phyloP scores from a whole-genome alignment of 2,113 vertebrate species.

The Nettapus auritus region DNA sequence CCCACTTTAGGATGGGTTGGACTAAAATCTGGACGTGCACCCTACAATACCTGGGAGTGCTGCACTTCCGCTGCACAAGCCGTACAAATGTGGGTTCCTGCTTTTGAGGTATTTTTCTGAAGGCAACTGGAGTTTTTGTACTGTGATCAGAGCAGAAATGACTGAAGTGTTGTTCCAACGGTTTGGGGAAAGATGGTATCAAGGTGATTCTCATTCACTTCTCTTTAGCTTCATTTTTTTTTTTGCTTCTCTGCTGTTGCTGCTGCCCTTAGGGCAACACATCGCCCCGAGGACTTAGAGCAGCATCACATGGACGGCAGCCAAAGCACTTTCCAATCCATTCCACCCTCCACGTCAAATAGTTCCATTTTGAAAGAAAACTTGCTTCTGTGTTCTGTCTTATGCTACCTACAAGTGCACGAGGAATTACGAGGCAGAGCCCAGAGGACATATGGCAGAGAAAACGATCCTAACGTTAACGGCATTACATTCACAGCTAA shows the following conservation, averaged over 20 bases:
- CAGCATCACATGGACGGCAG: not conserved
- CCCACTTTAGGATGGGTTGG: not conserved
- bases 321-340: not conserved
- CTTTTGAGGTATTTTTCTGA: not conserved
- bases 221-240: not conserved
- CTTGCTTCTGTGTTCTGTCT: not conserved
- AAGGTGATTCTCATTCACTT: not conserved
- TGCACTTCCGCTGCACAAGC: not conserved
- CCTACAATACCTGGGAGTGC: not conserved
- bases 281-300: accelerated
- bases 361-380: not conserved
- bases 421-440: not conserved
- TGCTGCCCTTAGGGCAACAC: not conserved
- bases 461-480: not conserved
- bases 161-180: not conserved
- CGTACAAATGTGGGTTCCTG: not conserved
- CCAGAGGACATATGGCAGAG: not conserved
- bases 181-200: not conserved
- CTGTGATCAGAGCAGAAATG: not conserved
- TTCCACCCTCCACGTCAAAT: not conserved
- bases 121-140: not conserved
- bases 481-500: not conserved
- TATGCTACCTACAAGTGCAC: not conserved
- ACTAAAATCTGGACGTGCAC: not conserved
- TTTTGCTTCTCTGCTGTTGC: not conserved